phyloP scores from a whole-genome alignment of 2,797 vertebrate species.

The Poecilia gillii region DNA sequence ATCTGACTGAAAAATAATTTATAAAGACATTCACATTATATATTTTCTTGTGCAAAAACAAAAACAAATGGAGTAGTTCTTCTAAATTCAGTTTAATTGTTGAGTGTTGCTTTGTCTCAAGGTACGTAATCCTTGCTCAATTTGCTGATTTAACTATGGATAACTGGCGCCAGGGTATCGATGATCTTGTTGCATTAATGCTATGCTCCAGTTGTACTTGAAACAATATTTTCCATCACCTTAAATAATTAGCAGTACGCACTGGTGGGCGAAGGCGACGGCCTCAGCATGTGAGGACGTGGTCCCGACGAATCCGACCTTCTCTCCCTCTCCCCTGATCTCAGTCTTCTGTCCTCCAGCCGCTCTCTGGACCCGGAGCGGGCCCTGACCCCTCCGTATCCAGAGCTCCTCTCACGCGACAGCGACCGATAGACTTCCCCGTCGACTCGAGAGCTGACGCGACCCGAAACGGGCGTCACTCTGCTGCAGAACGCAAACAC shows the following conservation, averaged over 20 bases:
- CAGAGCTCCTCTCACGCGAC: conserved; percentile 76
- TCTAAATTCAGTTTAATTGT: neutral
- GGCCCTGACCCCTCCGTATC: conserved; percentile 60
- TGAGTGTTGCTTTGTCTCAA: neutral
- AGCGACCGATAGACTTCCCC: conserved; percentile 77
- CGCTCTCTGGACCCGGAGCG: conserved; percentile 86
- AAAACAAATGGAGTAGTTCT: neutral
- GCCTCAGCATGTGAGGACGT: conserved; percentile 69
- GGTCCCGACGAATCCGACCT: conserved; percentile 80
- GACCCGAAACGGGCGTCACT: conserved; percentile 69
- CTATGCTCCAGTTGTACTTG: too few species aligned
- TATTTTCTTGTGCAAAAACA: neutral
- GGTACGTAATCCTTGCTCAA: neutral
- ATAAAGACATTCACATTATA: neutral
- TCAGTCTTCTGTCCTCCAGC: conserved; percentile 57
- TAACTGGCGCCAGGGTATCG: neutral
- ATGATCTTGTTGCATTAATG: neutral
- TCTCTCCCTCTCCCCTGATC: conserved; percentile 73
- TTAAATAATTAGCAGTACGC: neutral
- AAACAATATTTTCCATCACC: neutral
- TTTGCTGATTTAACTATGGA: neutral
- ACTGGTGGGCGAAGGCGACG: conserved; percentile 85
- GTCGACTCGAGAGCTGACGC: conserved; percentile 63
- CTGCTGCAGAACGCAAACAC: conserved; percentile 64
- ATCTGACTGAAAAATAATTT: neutral